Percentiles rank a stretch among this genome's conserved stretches.
phyloP scores from a whole-genome alignment of 2,888 invertebrate genomes.

The Sceliomorpha sp. region DNA sequence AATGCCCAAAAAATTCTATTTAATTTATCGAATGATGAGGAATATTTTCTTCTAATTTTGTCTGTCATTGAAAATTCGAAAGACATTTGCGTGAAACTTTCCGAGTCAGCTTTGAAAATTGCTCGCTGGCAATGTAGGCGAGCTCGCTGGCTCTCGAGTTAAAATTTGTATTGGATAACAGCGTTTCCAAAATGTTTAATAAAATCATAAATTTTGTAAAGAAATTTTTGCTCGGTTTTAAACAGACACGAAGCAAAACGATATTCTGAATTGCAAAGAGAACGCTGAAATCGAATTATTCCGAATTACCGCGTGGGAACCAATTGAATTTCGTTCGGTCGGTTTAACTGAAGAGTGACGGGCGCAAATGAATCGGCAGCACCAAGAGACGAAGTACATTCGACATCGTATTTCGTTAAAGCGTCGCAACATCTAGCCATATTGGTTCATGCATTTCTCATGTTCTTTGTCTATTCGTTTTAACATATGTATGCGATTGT shows the following conservation, averaged over 20 bases:
- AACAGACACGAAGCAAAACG: conserved; percentile 33
- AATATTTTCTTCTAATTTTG: too few species aligned
- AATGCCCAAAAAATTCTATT: too few species aligned
- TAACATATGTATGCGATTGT: conserved; percentile 15
- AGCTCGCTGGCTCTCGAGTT: too few species aligned
- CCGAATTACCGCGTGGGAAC: conserved; percentile 44
- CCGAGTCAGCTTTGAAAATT: too few species aligned
- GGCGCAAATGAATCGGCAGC: conserved; percentile 46
- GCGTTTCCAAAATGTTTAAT: too few species aligned
- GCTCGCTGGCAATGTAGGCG: too few species aligned
- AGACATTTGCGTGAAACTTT: too few species aligned
- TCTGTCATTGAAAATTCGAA: too few species aligned
- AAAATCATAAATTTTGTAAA: conserved; percentile 22
- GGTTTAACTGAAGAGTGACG: conserved; percentile 52
- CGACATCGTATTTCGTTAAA: conserved; percentile 37
- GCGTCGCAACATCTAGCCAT: conserved; percentile 15
- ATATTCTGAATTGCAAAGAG: conserved; percentile 22
- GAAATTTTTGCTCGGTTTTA: conserved; percentile 23
- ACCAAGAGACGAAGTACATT: conserved; percentile 30
- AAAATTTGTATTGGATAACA: too few species aligned
- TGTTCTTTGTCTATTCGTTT: conserved; percentile 23
- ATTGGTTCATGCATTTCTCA: conserved; percentile 29
- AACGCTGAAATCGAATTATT: conserved; percentile 46
- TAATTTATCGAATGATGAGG: too few species aligned
- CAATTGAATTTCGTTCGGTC: conserved; percentile 44